These are phyloP conservation scores for Rhyzopertha dominica DNA, from an alignment of 1,140 invertebrate species.

Conservation along the genomic window DNA sequence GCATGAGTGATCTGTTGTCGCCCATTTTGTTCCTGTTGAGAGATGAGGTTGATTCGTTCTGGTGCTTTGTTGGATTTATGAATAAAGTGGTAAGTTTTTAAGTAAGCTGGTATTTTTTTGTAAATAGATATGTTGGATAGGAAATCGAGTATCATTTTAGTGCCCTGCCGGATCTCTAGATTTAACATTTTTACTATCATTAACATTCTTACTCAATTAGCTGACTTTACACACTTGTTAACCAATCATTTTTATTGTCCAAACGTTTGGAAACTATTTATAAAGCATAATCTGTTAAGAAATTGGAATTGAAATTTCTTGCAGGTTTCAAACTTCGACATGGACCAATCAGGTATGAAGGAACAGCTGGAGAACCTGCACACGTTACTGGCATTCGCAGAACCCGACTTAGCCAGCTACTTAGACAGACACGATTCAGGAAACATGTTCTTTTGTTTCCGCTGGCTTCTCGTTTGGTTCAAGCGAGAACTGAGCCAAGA, in stretches of 20 bases:
- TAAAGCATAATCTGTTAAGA: too few relatives aligned
- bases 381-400: constrained; percentile 71
- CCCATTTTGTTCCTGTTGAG: constrained; percentile 88
- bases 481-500: constrained; percentile 72
- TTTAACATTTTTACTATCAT: too few relatives aligned
- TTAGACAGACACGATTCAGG: constrained; percentile 87
- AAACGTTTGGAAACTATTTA: too few relatives aligned
- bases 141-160: too few relatives aligned
- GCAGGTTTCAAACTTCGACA: constrained; percentile 91
- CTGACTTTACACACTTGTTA: too few relatives aligned
- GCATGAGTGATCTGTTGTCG: constrained; percentile 96
- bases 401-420: constrained; percentile 82
- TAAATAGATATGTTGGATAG: too few relatives aligned
- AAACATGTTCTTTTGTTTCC: constrained; percentile 99
- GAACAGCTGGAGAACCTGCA: constrained; percentile 82
- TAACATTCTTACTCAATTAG: too few relatives aligned
- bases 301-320: constrained; percentile 30
- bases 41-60: constrained; percentile 95
- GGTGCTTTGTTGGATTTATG: constrained; percentile 99
- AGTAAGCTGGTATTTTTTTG: too few relatives aligned
- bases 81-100: constrained; percentile 77
- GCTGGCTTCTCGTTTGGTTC: constrained; percentile 81
- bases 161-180: too few relatives aligned
- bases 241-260: too few relatives aligned
- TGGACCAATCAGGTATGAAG: constrained; percentile 97